These are phyloP conservation scores for Cheilosia impressa DNA, from an alignment of 2,888 invertebrate genomes.

Conservation along the genomic window DNA sequence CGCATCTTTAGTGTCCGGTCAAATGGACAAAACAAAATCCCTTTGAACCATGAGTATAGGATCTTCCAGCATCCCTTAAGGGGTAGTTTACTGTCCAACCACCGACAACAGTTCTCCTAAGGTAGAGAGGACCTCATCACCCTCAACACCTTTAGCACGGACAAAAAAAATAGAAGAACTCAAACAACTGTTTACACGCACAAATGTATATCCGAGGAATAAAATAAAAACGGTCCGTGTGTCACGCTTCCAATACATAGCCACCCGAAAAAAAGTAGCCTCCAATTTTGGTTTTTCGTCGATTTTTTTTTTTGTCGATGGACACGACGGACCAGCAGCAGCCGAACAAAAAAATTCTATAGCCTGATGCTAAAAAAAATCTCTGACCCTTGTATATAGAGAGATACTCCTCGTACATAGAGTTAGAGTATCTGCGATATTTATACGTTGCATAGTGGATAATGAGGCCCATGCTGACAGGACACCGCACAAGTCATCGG, in stretches of 20 bases:
- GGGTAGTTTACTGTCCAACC: not conserved
- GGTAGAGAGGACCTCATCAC: constrained; percentile 9
- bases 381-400: constrained; percentile 51
- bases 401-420: constrained; percentile 2
- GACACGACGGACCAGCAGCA: constrained; percentile 33
- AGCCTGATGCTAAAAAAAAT: constrained; percentile 32
- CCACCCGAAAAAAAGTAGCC: constrained; percentile 31
- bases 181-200: constrained; percentile 58
- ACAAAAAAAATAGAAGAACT: constrained; percentile 3
- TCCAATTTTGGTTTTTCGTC: constrained; percentile 13
- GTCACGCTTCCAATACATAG: constrained; percentile 44
- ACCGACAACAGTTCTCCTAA: constrained; percentile 14
- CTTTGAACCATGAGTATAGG: constrained; percentile 4
- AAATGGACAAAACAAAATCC: constrained; percentile 55
- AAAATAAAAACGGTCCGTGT: constrained; percentile 40
- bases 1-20: constrained; percentile 48
- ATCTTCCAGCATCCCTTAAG: constrained; percentile 11
- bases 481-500: constrained; percentile 53
- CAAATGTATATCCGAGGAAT: constrained; percentile 9
- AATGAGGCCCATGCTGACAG: constrained; percentile 57
- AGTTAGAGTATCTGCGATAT: constrained; percentile 31
- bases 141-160: constrained; percentile 17
- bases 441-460: constrained; percentile 49
- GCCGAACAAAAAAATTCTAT: not conserved
- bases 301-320: constrained; percentile 24